A percentile compares a stretch with the other conserved stretches of the same genome.
Evolutionary conservation across 2,888 invertebrate genomes (phyloP).

Genomic region (Odontocolon sp.): DNA sequence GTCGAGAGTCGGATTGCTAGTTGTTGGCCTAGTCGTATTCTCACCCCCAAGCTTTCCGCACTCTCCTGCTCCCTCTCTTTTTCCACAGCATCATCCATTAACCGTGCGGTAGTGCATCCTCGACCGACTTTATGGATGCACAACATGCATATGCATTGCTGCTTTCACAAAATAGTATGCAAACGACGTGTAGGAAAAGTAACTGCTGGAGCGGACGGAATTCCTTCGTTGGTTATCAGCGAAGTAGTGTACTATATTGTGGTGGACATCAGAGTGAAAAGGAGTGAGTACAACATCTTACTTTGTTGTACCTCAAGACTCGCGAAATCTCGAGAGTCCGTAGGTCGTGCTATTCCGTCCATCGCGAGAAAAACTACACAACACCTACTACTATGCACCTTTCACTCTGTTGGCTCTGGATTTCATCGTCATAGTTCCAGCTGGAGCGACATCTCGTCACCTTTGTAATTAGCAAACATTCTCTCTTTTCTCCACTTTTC

Average conservation of each 20-base stretch:
- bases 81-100: constrained; percentile 53
- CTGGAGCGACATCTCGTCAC: constrained; percentile 29
- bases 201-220: constrained; percentile 53
- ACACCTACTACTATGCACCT: not conserved
- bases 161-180: constrained; percentile 68
- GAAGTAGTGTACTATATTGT: not conserved
- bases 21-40: constrained; percentile 13
- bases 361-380: constrained; percentile 11
- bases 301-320: constrained; percentile 30
- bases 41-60: not conserved
- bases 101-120: constrained; percentile 37
- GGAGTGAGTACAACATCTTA: constrained; percentile 30
- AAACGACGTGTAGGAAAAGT: constrained; percentile 70
- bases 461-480: constrained; percentile 58
- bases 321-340: constrained; percentile 38
- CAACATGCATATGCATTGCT: constrained; percentile 71
- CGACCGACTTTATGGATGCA: constrained; percentile 52
- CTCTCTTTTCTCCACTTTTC: constrained; percentile 14
- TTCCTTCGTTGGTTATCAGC: constrained; percentile 33
- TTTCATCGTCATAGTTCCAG: constrained; percentile 23
- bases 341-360: constrained; percentile 22
- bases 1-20: constrained; percentile 13
- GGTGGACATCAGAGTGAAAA: constrained; percentile 15
- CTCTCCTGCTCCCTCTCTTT: constrained; percentile 44
- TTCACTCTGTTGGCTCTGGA: constrained; percentile 20